Evolutionary conservation across 2,888 invertebrate genomes (phyloP).

Genomic region (Yponomeuta plumbellus): DNA sequence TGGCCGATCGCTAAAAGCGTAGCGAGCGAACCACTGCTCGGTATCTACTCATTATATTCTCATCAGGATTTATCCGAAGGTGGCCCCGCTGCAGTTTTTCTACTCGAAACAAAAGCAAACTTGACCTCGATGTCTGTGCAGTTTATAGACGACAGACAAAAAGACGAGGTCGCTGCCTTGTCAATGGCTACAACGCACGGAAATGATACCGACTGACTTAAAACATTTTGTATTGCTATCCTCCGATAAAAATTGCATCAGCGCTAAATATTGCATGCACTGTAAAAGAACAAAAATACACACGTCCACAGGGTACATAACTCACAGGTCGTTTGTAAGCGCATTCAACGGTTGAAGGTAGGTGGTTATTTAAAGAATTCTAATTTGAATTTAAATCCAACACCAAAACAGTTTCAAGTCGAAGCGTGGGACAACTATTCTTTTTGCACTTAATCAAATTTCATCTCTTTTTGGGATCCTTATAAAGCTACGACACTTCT

Average conservation of each 20-base stretch:
- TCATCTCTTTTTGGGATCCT: slow-evolving; percentile 9
- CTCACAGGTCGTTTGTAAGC: slow-evolving; percentile 38
- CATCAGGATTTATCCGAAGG: slow-evolving; percentile 46
- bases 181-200: neutral
- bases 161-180: neutral
- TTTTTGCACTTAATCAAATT: slow-evolving; percentile 31
- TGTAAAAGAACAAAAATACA: slow-evolving; percentile 31
- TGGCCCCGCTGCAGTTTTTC: slow-evolving; percentile 24
- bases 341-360: slow-evolving; percentile 28
- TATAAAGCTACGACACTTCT: slow-evolving; percentile 4
- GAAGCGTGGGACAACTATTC: slow-evolving; percentile 39
- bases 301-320: slow-evolving; percentile 32
- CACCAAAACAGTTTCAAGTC: slow-evolving; percentile 31
- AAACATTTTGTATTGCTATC: too few species aligned
- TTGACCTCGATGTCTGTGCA: neutral
- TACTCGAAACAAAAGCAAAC: slow-evolving; percentile 26
- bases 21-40: neutral
- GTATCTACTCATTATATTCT: slow-evolving; percentile 47
- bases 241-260: neutral
- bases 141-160: slow-evolving; percentile 6
- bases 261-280: neutral
- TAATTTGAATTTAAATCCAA: slow-evolving; percentile 50
- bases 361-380: slow-evolving; percentile 48
- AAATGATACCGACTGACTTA: neutral
- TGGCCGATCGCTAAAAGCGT: neutral